phyloP scores from a whole-genome alignment of 2,888 invertebrate species.

The Parascotia fuliginaria region DNA sequence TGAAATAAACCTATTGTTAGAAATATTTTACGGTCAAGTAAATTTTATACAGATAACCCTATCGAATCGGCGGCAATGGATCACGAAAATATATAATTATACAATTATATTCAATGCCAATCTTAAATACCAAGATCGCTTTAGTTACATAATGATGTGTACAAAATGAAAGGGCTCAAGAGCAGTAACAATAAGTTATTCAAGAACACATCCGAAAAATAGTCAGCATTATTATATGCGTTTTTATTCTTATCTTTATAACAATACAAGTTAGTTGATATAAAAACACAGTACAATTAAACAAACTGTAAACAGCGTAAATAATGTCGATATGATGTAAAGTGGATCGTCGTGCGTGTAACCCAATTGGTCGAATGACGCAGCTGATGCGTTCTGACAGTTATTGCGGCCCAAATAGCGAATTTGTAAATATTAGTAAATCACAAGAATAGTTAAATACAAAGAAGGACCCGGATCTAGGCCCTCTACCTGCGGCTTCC shows the following conservation, averaged over 20 bases:
- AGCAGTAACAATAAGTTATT: constrained; percentile 20
- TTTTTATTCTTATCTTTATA: constrained; percentile 24
- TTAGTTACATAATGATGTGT: constrained; percentile 31
- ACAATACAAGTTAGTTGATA: constrained; percentile 17
- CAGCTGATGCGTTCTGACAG: constrained; percentile 80
- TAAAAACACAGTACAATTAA: constrained; percentile 30
- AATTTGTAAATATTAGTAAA: constrained; percentile 81
- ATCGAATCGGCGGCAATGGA: constrained; percentile 41
- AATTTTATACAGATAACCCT: constrained; percentile 48
- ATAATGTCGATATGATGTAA: constrained; percentile 45
- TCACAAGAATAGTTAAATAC: constrained; percentile 66
- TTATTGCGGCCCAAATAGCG: constrained; percentile 78
- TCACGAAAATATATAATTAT: constrained; percentile 43
- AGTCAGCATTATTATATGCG: constrained; percentile 22
- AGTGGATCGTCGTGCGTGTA: constrained; percentile 49
- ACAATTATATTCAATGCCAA: constrained; percentile 47
- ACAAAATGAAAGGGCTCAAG: constrained; percentile 20
- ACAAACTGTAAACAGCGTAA: constrained; percentile 44
- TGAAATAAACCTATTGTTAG: constrained; percentile 40
- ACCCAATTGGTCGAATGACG: constrained; percentile 69
- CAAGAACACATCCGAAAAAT: constrained; percentile 20
- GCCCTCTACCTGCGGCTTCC: constrained; percentile 84
- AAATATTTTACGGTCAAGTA: constrained; percentile 47
- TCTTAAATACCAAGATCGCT: constrained; percentile 34
- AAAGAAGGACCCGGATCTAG: constrained; percentile 81